Evolutionary conservation across 2,888 invertebrate species (phyloP).

Genomic region (Hirtodrosophila alboralis): DNA sequence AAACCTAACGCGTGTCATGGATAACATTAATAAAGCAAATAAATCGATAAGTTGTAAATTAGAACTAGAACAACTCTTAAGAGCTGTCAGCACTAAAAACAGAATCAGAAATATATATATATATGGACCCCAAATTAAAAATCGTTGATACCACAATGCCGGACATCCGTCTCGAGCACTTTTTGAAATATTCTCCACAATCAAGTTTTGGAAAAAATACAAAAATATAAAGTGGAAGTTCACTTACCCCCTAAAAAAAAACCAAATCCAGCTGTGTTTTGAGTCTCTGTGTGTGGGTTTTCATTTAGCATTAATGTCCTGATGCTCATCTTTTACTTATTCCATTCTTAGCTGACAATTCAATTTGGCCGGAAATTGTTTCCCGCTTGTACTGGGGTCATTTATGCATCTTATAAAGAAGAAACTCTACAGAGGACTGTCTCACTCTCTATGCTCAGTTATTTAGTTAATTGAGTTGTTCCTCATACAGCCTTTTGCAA

Average conservation of each 20-base stretch:
- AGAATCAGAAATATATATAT: not conserved
- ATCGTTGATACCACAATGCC: constrained; percentile 37
- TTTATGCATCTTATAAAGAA: constrained; percentile 53
- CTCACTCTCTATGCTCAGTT: constrained; percentile 43
- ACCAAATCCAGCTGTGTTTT: constrained; percentile 28
- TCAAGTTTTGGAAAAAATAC: constrained; percentile 49
- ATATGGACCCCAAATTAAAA: not conserved
- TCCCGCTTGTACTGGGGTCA: constrained; percentile 45
- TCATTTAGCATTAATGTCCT: constrained; percentile 20
- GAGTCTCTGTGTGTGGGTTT: constrained; percentile 28
- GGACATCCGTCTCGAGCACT: constrained; percentile 53
- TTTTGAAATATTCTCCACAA: constrained; percentile 10
- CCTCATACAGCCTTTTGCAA: too few relatives aligned
- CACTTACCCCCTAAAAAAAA: constrained; percentile 50
- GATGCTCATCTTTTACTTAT: constrained; percentile 35
- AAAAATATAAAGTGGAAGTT: constrained; percentile 34
- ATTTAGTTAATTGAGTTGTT: constrained; percentile 75
- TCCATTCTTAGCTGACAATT: constrained; percentile 57
- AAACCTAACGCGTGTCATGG: constrained; percentile 62
- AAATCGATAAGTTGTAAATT: constrained; percentile 37
- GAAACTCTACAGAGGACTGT: too few relatives aligned
- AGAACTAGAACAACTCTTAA: constrained; percentile 13
- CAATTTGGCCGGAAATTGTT: constrained; percentile 72
- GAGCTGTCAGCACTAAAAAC: constrained; percentile 32
- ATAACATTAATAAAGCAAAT: too few relatives aligned